Percentiles rank a stretch among this genome's conserved stretches.
Evolutionary conservation across 2,113 vertebrate species (phyloP).

Genomic region (Cricetomys ansorgei): DNA sequence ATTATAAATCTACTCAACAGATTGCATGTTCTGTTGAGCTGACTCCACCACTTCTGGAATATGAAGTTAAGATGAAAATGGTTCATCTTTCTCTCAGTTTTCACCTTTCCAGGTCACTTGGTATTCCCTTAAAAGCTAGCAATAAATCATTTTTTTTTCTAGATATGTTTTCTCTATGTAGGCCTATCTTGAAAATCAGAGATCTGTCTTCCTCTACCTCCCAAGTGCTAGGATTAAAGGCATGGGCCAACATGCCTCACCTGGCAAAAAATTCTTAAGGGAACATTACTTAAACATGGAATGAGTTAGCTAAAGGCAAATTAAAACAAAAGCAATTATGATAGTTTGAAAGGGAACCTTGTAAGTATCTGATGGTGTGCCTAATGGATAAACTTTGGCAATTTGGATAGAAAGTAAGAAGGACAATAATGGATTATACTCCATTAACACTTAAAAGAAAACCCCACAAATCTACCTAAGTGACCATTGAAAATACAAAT

Average conservation of each 20-base stretch:
- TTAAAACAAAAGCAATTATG: conserved; percentile 31
- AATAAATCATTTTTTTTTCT: not conserved
- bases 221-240: not conserved
- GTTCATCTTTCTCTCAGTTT: not conserved
- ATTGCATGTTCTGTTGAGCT: not conserved
- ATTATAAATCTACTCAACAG: not conserved
- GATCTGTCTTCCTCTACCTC: not conserved
- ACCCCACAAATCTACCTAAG: not conserved
- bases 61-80: not conserved
- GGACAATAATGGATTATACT: not conserved
- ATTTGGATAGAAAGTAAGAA: conserved; percentile 47
- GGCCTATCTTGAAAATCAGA: not conserved
- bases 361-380: not conserved
- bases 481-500: not conserved
- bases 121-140: not conserved
- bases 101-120: not conserved
- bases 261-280: not conserved
- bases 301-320: conserved; percentile 10
- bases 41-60: not conserved
- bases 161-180: not conserved
- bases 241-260: not conserved
- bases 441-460: not conserved
- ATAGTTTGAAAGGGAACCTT: not conserved
- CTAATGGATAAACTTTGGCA: not conserved
- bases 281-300: not conserved